Evolutionary conservation across 2,797 vertebrate genomes (phyloP), one percentile per base, ranked within the genome.

Genomic region (Podarcis lilfordi): DNA sequence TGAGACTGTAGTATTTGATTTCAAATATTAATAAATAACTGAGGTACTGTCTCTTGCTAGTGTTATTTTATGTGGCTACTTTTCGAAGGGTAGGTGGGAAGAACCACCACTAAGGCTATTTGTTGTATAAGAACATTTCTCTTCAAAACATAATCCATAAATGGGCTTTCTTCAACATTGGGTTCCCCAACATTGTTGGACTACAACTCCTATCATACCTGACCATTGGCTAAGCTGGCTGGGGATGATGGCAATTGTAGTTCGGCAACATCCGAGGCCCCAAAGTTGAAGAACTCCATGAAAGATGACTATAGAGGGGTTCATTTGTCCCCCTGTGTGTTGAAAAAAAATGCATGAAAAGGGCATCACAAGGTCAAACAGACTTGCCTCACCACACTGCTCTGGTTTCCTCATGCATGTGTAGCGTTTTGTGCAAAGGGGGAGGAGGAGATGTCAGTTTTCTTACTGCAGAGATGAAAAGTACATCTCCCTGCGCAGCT

Each of bases 21-120:
- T 88, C 72, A 2, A 61, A 81, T 50, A 86, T 69, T 68, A 88
- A 84, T 90, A 95, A 92, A 95, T 68, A 92, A 69, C 77, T 86
- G 72, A 90, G 88, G 77, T 86, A 90, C 82, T 66, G 89, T 91
- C 43, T 82, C 93, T 59, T 50, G 40, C 83, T 69, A 77, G 8
- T 10, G 80, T 66, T 88, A 84, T 91, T 92, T 94, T 3, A 76
- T 29, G 85, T 80, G 55, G 35, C 45, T 40, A 35, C 88, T 21
- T 6, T 88, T 88, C 84, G 13, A 55, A 55, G 29, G n/a, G 87
- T 75, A 37, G 74, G 86, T 66, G 88, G 15, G 0, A 64, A 40
- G 11, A 45, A 88, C 29, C 15, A 10, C 7, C 4, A 1, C 13
- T 37, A 82, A 76, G 2, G 15, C 13, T 84, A 85, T 87, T n/a